Evolutionary conservation across 2,113 vertebrate genomes (phyloP), one percentile per base, ranked within the genome.

Genomic region (Sinocyclocheilus anophthalmus): DNA sequence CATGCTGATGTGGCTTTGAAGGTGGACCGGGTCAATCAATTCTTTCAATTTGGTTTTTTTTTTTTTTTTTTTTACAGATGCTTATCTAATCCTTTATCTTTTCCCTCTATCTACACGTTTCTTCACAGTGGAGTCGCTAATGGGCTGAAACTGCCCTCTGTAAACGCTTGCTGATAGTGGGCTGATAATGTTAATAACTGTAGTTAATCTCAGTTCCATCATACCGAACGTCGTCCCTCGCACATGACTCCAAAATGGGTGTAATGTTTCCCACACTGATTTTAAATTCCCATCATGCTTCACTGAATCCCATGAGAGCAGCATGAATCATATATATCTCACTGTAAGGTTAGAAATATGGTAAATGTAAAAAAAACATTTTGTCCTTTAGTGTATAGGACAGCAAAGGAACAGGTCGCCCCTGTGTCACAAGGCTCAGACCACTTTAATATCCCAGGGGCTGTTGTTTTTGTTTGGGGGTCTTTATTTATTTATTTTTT

Each of bases 61-160:
- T 1, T 39, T 16, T 45, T 37, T 78, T 26, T 85, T 78, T 75
- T 75, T 61, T 4, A 57, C 84, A 61, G 26, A 89, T 88, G 79
- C 85, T 84, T 85, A 88, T 91, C 89, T 77, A 85, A 81, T 63
- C 87, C 84, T 89, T 92, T 88, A 90, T 70, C 86, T 79, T 88
- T 86, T 48, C 83, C n/a, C n/a, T n/a, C n/a, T n/a, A n/a, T 83
- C 83, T 82, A 65, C 55, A 87, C 81, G 85, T 88, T 89, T 72
- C 59, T 80, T 76, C 76, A 77, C 84, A 83, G 70, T 76, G 80
- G 72, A 88, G 84, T 87, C 39, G 90, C 86, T 88, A 90, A 92
- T 91, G 86, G 84, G 70, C 30, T 85, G 86, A 87, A 79, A n/a
- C 9, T 59, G 65, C 76, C 57, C 77, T 79, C 77, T 63, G 53